These are phyloP conservation scores for Cydia splendana DNA, from an alignment of 1,140 invertebrate genomes.

Conservation along the genomic window DNA sequence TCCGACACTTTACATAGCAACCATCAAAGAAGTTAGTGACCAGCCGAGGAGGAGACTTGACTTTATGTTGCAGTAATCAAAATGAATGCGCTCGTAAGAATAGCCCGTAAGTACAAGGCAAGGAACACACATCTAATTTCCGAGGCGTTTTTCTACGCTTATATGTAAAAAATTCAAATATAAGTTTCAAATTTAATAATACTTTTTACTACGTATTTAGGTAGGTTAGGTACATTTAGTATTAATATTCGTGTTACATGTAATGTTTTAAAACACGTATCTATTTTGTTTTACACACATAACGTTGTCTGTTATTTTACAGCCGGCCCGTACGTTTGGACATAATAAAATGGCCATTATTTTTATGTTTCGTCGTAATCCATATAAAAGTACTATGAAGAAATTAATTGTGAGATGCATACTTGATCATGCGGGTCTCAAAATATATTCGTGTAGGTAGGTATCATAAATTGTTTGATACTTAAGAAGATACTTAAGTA, in stretches of 20 bases:
- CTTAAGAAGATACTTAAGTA: too few species aligned
- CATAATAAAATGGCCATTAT: slow-evolving; percentile 48
- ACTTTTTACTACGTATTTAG: too few species aligned
- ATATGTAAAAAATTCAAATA: too few species aligned
- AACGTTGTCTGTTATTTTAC: slow-evolving; percentile 38
- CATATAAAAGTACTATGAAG: slow-evolving; percentile 17
- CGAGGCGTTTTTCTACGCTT: too few species aligned
- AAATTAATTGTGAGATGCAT: slow-evolving; percentile 24
- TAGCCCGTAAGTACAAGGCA: neutral
- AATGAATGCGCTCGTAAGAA: neutral
- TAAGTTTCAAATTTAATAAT: too few species aligned
- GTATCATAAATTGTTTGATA: neutral
- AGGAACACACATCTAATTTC: too few species aligned
- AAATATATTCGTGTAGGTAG: neutral
- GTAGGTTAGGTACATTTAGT: neutral
- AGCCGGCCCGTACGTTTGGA: slow-evolving; percentile 34
- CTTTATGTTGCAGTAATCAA: slow-evolving; percentile 5
- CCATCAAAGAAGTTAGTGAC: slow-evolving; percentile 25
- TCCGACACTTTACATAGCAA: slow-evolving; percentile 22
- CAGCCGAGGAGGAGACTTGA: neutral
- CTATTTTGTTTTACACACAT: neutral
- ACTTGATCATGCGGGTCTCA: neutral
- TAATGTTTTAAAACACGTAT: neutral
- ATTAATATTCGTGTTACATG: neutral
- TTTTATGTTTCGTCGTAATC: slow-evolving; percentile 49